These are phyloP conservation scores for Pandion haliaetus DNA, from an alignment of 2,113 vertebrate species.

Conservation along the genomic window DNA sequence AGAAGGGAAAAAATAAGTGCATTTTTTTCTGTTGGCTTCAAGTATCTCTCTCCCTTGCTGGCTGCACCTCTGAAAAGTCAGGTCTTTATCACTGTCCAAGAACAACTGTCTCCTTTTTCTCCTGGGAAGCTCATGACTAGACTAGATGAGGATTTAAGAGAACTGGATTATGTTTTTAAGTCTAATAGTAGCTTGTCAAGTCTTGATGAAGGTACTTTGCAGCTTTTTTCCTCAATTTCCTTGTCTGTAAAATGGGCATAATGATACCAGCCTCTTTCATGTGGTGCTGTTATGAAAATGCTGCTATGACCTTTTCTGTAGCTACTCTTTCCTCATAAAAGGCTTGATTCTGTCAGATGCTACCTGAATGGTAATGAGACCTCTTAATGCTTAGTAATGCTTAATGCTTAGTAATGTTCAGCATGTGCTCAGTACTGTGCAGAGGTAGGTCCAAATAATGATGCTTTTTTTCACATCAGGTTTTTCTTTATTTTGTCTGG, in stretches of 20 bases:
- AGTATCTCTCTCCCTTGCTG: background rate
- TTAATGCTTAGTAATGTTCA: background rate
- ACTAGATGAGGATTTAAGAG: background rate
- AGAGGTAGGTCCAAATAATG: background rate
- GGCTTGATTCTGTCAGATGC: background rate
- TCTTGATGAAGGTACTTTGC: background rate
- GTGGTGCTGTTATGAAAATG: background rate
- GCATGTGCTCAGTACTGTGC: background rate
- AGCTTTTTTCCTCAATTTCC: background rate
- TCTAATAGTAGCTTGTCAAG: background rate
- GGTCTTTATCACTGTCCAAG: background rate
- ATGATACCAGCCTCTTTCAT: background rate
- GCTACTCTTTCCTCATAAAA: background rate
- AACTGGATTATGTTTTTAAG: background rate
- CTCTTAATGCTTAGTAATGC: background rate
- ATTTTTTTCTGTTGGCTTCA: background rate
- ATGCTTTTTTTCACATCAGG: background rate
- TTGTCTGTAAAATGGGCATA: background rate
- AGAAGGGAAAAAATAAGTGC: background rate
- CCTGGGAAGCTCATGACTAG: background rate
- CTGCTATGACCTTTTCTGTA: background rate
- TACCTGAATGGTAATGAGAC: background rate
- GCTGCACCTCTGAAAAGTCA: background rate
- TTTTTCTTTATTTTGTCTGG: background rate
- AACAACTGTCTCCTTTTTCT: background rate